phyloP scores from a whole-genome alignment of 1,140 invertebrate genomes.

The Solen grandis region DNA sequence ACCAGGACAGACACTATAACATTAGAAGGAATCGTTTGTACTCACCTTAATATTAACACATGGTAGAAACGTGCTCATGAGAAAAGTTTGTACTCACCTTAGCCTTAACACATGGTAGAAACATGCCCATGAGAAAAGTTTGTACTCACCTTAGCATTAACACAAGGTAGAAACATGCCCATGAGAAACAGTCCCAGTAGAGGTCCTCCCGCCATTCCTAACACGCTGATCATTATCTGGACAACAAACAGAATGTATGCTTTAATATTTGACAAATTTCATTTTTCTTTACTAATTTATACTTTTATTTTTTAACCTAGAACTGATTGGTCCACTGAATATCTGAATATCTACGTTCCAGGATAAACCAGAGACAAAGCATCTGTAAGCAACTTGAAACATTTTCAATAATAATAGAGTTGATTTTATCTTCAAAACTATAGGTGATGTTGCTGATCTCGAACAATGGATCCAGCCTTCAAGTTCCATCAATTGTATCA shows the following conservation, averaged over 20 bases:
- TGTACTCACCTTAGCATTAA: conserved; percentile 70
- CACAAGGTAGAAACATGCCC: conserved; percentile 79
- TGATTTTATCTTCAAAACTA: no score
- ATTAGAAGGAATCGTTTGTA: no score
- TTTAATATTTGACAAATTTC: neutral
- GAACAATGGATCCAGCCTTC: no score
- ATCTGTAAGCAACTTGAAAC: no score
- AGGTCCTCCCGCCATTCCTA: conserved; percentile 78
- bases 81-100: no score
- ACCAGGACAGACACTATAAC: no score
- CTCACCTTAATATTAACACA: conserved; percentile 77
- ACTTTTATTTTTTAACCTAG: neutral
- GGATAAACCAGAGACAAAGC: no score
- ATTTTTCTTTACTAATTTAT: neutral
- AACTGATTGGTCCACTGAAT: no score
- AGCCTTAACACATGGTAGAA: conserved; percentile 78
- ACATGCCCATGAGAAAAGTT: conserved; percentile 73
- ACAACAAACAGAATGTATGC: conserved; percentile 43
- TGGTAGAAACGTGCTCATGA: conserved; percentile 79
- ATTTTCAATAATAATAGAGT: no score
- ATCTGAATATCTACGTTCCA: no score
- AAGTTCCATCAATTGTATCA: no score
- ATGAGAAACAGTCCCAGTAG: conserved; percentile 77
- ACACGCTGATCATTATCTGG: conserved; percentile 75
- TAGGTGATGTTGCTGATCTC: no score